Conservation (phyloP, 2,888 invertebrate genomes). For the Pristionchus fissidentatus region DNA sequence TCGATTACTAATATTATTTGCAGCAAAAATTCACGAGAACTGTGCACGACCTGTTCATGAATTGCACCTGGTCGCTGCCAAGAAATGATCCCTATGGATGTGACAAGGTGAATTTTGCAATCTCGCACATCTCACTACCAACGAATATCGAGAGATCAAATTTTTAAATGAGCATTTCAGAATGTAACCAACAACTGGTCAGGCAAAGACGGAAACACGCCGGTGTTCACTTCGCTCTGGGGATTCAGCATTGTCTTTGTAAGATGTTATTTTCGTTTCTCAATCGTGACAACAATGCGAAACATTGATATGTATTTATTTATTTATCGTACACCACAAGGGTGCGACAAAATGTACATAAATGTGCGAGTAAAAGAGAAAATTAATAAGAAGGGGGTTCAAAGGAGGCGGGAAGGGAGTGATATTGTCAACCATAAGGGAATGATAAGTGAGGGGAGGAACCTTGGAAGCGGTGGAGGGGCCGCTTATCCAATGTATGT, state of each 20-base stretch:
- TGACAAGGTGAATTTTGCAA: neutral
- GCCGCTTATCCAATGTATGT: no score
- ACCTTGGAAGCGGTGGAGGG: no score
- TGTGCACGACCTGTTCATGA: slow-evolving; percentile 67
- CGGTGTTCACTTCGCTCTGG: slow-evolving; percentile 47
- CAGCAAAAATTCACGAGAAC: slow-evolving; percentile 67
- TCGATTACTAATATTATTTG: neutral
- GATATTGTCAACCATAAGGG: no score
- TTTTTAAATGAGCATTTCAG: neutral
- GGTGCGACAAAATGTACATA: no score
- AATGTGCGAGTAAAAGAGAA: no score
- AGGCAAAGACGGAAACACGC: slow-evolving; percentile 50
- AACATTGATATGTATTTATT: no score
- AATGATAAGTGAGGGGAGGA: no score
- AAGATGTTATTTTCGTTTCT: slow-evolving; percentile 15
- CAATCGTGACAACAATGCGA: neutral
- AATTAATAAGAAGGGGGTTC: no score
- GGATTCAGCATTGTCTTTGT: slow-evolving; percentile 59
- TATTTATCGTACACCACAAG: no score
- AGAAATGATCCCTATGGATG: neutral
- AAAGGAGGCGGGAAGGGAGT: no score
- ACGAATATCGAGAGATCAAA: neutral
- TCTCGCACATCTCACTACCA: neutral
- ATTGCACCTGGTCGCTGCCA: slow-evolving; percentile 65
- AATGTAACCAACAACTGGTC: slow-evolving; percentile 42